These are phyloP conservation scores for Procambarus virginalis DNA, from an alignment of 1,140 invertebrate genomes.

Conservation along the genomic window DNA sequence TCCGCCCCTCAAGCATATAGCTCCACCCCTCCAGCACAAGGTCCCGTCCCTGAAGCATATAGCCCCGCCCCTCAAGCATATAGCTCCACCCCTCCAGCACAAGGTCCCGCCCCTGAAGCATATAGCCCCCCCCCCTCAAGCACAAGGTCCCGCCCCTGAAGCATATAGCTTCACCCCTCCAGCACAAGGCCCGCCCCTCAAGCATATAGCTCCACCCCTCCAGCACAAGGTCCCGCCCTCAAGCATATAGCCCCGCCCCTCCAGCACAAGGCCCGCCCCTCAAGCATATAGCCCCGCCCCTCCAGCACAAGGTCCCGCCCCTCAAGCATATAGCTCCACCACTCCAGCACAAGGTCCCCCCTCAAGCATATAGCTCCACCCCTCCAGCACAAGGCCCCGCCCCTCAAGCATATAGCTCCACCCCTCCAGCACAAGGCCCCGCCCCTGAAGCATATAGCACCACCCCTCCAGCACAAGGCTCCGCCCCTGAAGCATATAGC, in stretches of 20 bases:
- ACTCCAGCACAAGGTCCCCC: no score
- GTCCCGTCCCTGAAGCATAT: no score
- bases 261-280: no score
- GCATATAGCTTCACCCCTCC: neutral
- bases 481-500: neutral
- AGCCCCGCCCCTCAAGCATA: no score
- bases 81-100: no score
- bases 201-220: neutral
- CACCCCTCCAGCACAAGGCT: neutral
- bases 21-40: no score
- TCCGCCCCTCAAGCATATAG: no score
- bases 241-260: no score
- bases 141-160: neutral
- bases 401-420: neutral
- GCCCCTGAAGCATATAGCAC: neutral
- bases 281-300: no score
- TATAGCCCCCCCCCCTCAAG: neutral
- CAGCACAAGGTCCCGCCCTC: neutral
- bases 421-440: neutral
- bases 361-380: no score
- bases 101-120: neutral
- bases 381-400: neutral
- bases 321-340: no score
- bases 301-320: no score
- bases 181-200: neutral